Conservation (phyloP, 1,140 invertebrate genomes). For the Contarinia nasturtii region DNA sequence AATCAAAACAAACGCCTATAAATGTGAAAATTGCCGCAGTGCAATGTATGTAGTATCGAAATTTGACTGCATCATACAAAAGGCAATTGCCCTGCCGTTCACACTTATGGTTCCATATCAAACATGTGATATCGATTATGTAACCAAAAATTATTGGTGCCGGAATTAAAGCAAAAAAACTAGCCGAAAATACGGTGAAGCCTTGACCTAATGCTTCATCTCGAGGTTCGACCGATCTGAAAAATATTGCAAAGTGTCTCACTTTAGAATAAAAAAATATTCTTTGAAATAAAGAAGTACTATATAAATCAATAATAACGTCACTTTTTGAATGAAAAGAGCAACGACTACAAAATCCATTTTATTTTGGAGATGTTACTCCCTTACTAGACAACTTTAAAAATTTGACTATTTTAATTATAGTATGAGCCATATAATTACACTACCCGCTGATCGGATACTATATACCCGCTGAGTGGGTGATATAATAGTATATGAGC, state of each 20-base stretch:
- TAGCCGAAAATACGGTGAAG: constrained; percentile 35
- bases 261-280: too few relatives aligned
- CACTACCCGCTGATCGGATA: too few relatives aligned
- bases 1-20: constrained; percentile 35
- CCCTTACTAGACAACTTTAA: too few relatives aligned
- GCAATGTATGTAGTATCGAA: constrained; percentile 35
- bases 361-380: too few relatives aligned
- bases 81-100: constrained; percentile 42
- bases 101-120: constrained; percentile 41
- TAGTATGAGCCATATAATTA: too few relatives aligned
- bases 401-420: too few relatives aligned
- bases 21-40: constrained; percentile 30
- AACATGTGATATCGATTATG: constrained; percentile 40
- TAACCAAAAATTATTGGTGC: constrained; percentile 43
- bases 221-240: constrained; percentile 31
- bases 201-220: constrained; percentile 47
- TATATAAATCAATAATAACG: too few relatives aligned
- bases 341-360: too few relatives aligned
- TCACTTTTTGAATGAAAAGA: too few relatives aligned
- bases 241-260: background rate
- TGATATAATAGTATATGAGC: too few relatives aligned
- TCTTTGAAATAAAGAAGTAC: too few relatives aligned
- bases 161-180: constrained; percentile 41
- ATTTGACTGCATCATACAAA: constrained; percentile 36
- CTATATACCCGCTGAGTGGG: too few relatives aligned